Conservation (phyloP, 1,140 invertebrate genomes). For the Hylaeus anthracinus region DNA sequence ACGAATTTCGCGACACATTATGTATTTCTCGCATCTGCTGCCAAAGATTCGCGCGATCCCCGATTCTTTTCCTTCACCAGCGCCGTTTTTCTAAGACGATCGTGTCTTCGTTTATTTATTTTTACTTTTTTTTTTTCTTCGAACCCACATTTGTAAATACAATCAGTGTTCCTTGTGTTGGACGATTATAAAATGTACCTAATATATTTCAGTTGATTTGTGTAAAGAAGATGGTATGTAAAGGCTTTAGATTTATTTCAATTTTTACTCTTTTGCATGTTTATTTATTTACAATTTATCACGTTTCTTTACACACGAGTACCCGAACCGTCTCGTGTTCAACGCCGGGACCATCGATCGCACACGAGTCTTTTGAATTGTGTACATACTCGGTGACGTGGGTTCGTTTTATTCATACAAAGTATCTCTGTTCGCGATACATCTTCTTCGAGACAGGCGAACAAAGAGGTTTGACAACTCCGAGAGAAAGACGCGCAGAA, state of each 20-base stretch:
- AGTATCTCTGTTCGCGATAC: no score
- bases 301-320: conserved; percentile 50
- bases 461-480: no score
- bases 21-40: conserved; percentile 58
- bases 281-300: conserved; percentile 65
- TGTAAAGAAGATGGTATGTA: conserved; percentile 79
- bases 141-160: conserved; percentile 11
- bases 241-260: conserved; percentile 73
- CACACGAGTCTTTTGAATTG: conserved; percentile 8
- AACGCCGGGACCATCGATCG: conserved; percentile 19
- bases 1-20: not conserved
- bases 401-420: not conserved
- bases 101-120: conserved; percentile 1
- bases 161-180: conserved; percentile 46
- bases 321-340: conserved; percentile 17
- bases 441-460: no score
- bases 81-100: not conserved
- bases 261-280: conserved; percentile 72
- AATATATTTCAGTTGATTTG: conserved; percentile 77
- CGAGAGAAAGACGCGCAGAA: no score
- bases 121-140: not conserved
- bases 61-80: not conserved
- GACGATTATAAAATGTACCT: conserved; percentile 72
- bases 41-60: conserved; percentile 39
- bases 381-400: not conserved